Conservation (phyloP, 2,888 invertebrate species). For the Ariolimax columbianus region DNA sequence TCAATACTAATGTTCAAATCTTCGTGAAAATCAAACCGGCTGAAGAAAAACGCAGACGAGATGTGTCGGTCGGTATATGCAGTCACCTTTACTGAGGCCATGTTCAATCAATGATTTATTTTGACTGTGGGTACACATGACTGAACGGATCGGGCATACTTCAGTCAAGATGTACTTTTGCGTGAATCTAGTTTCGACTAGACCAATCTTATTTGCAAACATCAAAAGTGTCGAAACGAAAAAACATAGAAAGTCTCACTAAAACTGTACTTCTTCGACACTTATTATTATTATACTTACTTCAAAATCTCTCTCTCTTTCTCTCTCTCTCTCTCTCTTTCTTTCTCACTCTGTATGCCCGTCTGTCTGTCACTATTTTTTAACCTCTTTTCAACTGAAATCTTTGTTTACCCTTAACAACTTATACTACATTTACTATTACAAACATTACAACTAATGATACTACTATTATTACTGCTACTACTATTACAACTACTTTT, state of each 20-base stretch:
- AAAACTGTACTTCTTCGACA: not conserved
- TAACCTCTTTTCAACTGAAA: not conserved
- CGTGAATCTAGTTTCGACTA: not conserved
- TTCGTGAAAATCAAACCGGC: not conserved
- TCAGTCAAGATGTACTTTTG: not conserved
- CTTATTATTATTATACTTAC: not conserved
- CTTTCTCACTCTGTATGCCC: not conserved
- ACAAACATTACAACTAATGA: too few species aligned
- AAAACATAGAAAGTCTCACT: too few species aligned
- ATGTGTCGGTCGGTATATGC: not conserved
- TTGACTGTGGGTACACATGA: not conserved
- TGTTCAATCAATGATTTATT: not conserved
- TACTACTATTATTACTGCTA: too few species aligned
- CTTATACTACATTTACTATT: not conserved
- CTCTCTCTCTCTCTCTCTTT: not conserved
- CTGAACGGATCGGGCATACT: not conserved
- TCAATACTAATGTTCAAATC: not conserved
- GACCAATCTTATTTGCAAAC: too few species aligned
- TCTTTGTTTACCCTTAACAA: not conserved
- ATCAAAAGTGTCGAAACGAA: too few species aligned
- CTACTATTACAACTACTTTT: too few species aligned
- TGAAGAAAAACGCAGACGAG: not conserved
- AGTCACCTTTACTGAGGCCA: not conserved
- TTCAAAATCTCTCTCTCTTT: not conserved
- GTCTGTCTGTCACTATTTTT: not conserved